A percentile compares a stretch with the other conserved stretches of the same genome.
Evolutionary conservation across 1,140 invertebrate species (phyloP).

Genomic region (Penaeus vannamei): DNA sequence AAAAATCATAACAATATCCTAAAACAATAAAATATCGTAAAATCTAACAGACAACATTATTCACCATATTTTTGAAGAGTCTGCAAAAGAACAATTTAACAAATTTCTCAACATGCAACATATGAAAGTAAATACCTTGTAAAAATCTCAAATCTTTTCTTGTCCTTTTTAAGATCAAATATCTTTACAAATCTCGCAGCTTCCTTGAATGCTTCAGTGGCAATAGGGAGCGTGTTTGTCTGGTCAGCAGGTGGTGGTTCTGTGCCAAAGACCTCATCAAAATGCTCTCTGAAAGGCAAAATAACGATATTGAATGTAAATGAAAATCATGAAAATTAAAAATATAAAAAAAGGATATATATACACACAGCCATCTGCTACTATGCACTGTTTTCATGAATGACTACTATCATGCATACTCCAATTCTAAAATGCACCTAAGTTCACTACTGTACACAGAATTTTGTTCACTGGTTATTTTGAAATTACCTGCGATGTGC

Average conservation of each 20-base stretch:
- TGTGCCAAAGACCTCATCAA: conserved; percentile 48
- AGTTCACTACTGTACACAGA: conserved; percentile 68
- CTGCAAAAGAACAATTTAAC: too few species aligned
- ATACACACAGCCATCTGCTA: too few species aligned
- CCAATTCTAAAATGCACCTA: not conserved
- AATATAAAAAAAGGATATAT: not conserved
- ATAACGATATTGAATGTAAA: not conserved
- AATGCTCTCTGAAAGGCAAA: conserved; percentile 49
- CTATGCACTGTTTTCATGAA: conserved; percentile 63
- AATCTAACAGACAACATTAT: too few species aligned
- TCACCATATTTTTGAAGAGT: too few species aligned
- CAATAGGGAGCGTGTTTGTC: conserved; percentile 28
- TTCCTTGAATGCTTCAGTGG: conserved; percentile 39
- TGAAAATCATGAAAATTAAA: not conserved
- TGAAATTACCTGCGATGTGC: too few species aligned
- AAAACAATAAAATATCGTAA: too few species aligned
- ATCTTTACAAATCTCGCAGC: conserved; percentile 48
- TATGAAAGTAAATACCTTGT: conserved; percentile 40
- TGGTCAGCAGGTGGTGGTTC: conserved; percentile 31
- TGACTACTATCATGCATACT: conserved; percentile 50
- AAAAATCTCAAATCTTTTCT: conserved; percentile 58
- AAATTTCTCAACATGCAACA: not conserved
- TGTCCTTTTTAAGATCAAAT: conserved; percentile 49
- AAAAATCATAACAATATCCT: too few species aligned
- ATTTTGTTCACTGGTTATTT: conserved; percentile 66